phyloP scores from a whole-genome alignment of 2,797 vertebrate species.

The Parauchenoglanis punctatus region DNA sequence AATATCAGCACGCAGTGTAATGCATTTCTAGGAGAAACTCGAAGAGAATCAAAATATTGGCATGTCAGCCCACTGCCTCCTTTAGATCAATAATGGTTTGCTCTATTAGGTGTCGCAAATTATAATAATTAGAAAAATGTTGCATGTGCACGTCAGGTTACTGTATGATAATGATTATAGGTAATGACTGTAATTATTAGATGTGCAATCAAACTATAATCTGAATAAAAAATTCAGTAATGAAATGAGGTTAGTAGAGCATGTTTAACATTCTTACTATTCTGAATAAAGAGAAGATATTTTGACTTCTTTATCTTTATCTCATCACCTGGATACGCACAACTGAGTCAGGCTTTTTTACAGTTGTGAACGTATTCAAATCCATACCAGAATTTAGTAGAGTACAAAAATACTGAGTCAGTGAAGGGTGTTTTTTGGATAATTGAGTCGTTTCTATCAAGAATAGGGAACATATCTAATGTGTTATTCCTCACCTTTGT shows the following conservation, averaged over 20 bases:
- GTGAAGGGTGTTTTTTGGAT: background rate
- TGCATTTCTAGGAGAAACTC: background rate
- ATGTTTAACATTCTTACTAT: background rate
- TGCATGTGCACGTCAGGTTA: background rate
- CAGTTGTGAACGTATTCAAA: background rate
- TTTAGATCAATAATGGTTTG: constrained; percentile 26
- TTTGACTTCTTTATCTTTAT: background rate
- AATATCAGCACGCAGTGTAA: background rate
- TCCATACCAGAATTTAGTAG: too few relatives aligned
- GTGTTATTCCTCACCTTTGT: background rate
- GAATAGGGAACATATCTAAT: background rate
- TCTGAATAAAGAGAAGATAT: background rate
- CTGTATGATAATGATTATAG: background rate
- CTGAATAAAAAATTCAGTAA: background rate
- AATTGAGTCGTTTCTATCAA: background rate
- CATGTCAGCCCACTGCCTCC: background rate
- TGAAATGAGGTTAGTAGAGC: constrained; percentile 1
- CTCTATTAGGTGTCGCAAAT: constrained; percentile 22
- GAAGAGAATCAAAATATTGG: background rate
- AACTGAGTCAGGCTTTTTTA: background rate
- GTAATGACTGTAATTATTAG: constrained; percentile 27
- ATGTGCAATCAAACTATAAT: constrained; percentile 5
- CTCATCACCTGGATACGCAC: background rate
- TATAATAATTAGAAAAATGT: constrained; percentile 2
- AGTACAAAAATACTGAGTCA: background rate